Evolutionary conservation across 2,797 vertebrate genomes (phyloP).

Genomic region (Serranus cabrilla): DNA sequence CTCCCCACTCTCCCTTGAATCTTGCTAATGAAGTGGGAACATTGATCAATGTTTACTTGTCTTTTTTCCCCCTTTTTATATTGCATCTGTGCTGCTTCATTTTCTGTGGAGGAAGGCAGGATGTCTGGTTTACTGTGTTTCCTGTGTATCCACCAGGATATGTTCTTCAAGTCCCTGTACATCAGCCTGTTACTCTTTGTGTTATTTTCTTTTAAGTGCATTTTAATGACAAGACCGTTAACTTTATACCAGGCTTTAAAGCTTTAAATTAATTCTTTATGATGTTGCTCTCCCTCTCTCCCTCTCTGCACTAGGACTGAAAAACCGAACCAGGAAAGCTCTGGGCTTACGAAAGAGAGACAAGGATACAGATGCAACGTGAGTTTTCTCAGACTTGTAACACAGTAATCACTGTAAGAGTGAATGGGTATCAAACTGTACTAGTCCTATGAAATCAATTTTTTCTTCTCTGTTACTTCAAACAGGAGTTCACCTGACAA

Average conservation of each 20-base stretch:
- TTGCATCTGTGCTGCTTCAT: conserved; percentile 26
- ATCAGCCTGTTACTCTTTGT: conserved; percentile 23
- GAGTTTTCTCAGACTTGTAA: conserved; percentile 72
- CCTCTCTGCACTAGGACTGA: conserved; percentile 88
- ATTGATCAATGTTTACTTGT: conserved; percentile 62
- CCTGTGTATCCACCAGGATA: not conserved
- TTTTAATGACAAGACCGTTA: conserved; percentile 39
- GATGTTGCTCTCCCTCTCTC: conserved; percentile 17
- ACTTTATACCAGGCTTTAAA: conserved; percentile 26
- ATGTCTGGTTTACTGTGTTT: conserved; percentile 33
- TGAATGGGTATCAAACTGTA: not conserved
- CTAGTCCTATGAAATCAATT: not conserved
- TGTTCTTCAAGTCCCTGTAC: conserved; percentile 11
- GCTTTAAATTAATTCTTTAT: conserved; percentile 26
- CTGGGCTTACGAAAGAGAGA: conserved; percentile 98
- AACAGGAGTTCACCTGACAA: conserved; percentile 95
- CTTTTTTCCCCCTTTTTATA: conserved; percentile 34
- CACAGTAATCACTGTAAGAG: not conserved
- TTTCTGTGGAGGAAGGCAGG: conserved; percentile 30
- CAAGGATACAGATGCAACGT: conserved; percentile 96
- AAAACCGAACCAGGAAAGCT: conserved; percentile 97
- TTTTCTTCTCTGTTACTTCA: conserved; percentile 15
- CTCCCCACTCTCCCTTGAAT: conserved; percentile 22
- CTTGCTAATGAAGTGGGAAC: conserved; percentile 67
- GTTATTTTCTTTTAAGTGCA: conserved; percentile 44